These are phyloP conservation scores for Protobothrops mucrosquamatus DNA, from an alignment of 2,113 vertebrate species.

Conservation along the genomic window DNA sequence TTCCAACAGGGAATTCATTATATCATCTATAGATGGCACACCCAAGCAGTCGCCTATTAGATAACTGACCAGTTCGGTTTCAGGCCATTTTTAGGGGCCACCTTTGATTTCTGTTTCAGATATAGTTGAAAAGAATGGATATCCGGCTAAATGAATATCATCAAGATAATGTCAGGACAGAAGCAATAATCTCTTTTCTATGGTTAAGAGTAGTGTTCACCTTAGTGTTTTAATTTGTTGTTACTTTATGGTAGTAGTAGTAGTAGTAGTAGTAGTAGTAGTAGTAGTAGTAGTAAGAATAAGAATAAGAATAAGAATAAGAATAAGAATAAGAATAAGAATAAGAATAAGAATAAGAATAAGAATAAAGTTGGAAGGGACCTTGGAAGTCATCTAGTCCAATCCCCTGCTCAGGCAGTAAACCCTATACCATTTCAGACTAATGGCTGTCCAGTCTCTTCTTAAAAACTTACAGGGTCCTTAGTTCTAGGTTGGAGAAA, in stretches of 20 bases:
- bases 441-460: too few species aligned
- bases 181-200: not conserved
- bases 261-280: too few species aligned
- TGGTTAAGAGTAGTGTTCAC: not conserved
- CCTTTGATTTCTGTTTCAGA: not conserved
- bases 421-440: too few species aligned
- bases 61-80: not conserved
- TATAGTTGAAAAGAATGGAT: not conserved
- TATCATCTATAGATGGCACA: not conserved
- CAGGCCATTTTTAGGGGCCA: not conserved
- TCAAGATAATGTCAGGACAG: not conserved
- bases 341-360: too few species aligned
- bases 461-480: too few species aligned
- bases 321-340: too few species aligned
- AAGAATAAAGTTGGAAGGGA: too few species aligned
- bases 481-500: too few species aligned
- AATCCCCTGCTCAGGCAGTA: too few species aligned
- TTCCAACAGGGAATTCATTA: not conserved
- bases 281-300: too few species aligned
- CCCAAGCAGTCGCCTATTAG: not conserved
- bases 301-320: too few species aligned
- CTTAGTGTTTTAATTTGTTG: not conserved
- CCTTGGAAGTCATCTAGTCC: too few species aligned
- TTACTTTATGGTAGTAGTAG: not conserved
- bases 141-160: not conserved